Evolutionary conservation across 2,797 vertebrate genomes (phyloP).

Genomic region (Peromyscus nudipes): DNA sequence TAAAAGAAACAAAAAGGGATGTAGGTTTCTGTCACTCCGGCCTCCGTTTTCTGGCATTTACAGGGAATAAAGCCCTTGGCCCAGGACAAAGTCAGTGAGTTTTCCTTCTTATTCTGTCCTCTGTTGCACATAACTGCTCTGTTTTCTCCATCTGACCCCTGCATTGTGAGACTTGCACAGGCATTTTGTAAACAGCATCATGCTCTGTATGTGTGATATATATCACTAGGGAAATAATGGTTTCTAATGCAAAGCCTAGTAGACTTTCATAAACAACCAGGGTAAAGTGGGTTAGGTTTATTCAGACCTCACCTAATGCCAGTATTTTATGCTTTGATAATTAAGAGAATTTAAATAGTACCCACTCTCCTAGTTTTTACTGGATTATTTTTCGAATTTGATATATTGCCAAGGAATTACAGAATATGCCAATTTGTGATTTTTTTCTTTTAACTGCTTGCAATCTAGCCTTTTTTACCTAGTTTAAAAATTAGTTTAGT

Average conservation of each 20-base stretch:
- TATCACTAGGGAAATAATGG: slow-evolving; percentile 39
- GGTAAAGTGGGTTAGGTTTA: slow-evolving; percentile 15
- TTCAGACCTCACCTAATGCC: slow-evolving; percentile 27
- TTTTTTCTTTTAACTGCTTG: slow-evolving; percentile 62
- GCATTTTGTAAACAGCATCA: slow-evolving; percentile 38
- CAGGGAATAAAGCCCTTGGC: slow-evolving; percentile 25
- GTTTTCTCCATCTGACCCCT: slow-evolving; percentile 31
- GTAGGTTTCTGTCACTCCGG: background rate
- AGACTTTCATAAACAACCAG: slow-evolving; percentile 40
- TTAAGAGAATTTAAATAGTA: slow-evolving; percentile 59
- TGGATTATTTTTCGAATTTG: slow-evolving; percentile 43
- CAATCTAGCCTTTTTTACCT: slow-evolving; percentile 71
- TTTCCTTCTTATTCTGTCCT: background rate
- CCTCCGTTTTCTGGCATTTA: background rate
- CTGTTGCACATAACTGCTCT: background rate
- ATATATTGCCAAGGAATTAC: slow-evolving; percentile 53
- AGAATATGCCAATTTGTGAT: slow-evolving; percentile 51
- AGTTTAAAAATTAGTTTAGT: slow-evolving; percentile 80
- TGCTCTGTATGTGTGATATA: background rate
- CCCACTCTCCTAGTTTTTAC: slow-evolving; percentile 49
- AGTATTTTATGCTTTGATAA: slow-evolving; percentile 47
- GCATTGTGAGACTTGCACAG: background rate
- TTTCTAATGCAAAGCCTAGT: background rate
- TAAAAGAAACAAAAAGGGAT: background rate
- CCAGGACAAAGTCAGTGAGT: background rate